phyloP scores from a whole-genome alignment of 2,113 vertebrate species.

The Orientallactaga bullata region DNA sequence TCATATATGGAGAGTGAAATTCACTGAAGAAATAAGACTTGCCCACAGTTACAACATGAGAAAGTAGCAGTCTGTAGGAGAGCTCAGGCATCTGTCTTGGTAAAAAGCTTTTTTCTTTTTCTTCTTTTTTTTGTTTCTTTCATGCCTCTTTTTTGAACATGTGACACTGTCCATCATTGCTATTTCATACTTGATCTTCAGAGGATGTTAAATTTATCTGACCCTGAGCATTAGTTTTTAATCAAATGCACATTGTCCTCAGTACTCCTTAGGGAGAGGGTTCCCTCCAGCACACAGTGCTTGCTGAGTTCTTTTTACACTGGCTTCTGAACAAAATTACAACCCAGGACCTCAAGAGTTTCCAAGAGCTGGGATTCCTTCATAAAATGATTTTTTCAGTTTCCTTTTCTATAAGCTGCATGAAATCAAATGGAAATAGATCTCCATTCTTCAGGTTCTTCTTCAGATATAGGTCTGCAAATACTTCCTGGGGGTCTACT shows the following conservation, averaged over 20 bases:
- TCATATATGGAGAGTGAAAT: conserved; percentile 51
- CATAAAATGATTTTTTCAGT: conserved; percentile 57
- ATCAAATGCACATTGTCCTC: conserved; percentile 35
- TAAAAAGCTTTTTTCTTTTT: neutral
- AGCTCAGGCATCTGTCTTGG: neutral
- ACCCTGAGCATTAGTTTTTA: neutral
- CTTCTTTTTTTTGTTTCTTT: neutral
- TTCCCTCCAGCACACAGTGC: neutral
- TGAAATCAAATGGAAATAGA: conserved; percentile 37
- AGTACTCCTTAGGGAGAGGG: neutral
- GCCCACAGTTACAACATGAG: conserved; percentile 1
- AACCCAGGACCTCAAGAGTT: neutral
- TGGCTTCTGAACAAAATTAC: conserved; percentile 47
- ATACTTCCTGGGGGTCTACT: neutral
- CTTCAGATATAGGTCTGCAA: conserved; percentile 22
- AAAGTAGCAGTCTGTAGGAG: neutral
- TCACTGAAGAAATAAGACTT: conserved; percentile 32
- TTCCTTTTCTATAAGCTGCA: neutral
- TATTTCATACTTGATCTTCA: conserved; percentile 7
- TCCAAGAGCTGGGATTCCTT: conserved; percentile 20
- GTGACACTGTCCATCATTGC: neutral
- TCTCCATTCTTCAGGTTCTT: neutral
- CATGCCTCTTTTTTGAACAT: neutral
- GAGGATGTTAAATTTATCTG: conserved; percentile 4
- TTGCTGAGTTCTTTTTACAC: conserved; percentile 50